Percentiles rank a stretch among this genome's conserved stretches.
Conservation (phyloP, 2,888 invertebrate species). For the Eristalis tenax region DNA sequence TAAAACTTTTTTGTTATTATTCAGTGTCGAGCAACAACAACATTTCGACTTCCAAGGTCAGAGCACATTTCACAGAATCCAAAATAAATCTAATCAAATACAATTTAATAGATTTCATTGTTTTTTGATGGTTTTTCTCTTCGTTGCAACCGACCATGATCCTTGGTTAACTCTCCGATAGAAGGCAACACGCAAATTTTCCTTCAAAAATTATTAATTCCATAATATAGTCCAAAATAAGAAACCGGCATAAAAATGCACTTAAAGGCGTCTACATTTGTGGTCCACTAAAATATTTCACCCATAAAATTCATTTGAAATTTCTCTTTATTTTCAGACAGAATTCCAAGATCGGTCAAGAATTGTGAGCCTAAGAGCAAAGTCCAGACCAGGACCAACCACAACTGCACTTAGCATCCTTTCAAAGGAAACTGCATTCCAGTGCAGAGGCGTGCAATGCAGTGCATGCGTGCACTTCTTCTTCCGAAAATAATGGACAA, state of each 20-base stretch:
- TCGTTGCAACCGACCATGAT: background rate
- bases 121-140: too few relatives aligned
- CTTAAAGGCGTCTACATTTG: background rate
- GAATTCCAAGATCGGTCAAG: background rate
- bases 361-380: background rate
- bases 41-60: too few relatives aligned
- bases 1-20: background rate
- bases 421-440: background rate
- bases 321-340: too few relatives aligned
- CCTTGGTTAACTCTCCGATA: background rate
- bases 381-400: background rate
- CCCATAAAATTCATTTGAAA: background rate
- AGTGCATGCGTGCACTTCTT: conserved; percentile 40
- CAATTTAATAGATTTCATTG: too few relatives aligned
- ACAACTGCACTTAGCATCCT: background rate
- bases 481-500: conserved; percentile 24
- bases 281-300: background rate
- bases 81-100: background rate
- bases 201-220: background rate
- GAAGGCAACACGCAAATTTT: background rate
- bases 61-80: too few relatives aligned
- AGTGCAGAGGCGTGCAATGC: conserved; percentile 6
- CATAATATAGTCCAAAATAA: background rate
- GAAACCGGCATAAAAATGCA: background rate
- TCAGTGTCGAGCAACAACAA: background rate